Evolutionary conservation across 2,888 invertebrate species (phyloP), one percentile per base, ranked within the genome.

Genomic region (Entomobrya multifasciata): DNA sequence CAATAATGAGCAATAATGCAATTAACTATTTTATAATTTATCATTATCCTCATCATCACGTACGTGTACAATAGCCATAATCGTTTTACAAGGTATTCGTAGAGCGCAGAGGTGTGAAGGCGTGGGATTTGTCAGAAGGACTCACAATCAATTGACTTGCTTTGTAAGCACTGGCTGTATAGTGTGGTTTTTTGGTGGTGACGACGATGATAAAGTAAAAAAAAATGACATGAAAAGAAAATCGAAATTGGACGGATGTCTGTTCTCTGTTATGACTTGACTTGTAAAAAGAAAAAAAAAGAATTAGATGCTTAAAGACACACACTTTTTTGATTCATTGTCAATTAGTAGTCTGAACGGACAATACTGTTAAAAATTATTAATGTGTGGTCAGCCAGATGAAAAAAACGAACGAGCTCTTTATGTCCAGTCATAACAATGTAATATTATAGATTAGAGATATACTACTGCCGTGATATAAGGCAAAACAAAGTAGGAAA

Each of bases 151-250:
- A 57, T 62, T 70, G n/a, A n/a, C n/a, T n/a, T n/a, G n/a, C n/a
- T n/a, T n/a, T 11, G 30, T 1, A 36, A n/a, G n/a, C n/a, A n/a
- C n/a, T n/a, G 55, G 57, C 4, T 2, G 25, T 3, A 57, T 62
- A 30, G 25, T 62, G 60, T 25, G 60, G 60, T 62, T 27, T 62
- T 5, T 60, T 60, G 25, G 11, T n/a, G 30, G n/a, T 6, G 30
- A 30, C 10, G 30, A 52, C 25, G 25, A 57, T 62, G 60, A 62
- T 62, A 30, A 62, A 30, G n/a, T n/a, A n/a, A n/a, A n/a, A 10
- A 62, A 62, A 62, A 62, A n/a, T 72, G 72, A 72, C 49, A 72
- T 72, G 67, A 70, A 70, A 70, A 70, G 41, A 62, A 62, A 62
- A 30, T 27, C 15, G 30, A 30, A 62, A 62, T 62, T 62, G 60